Evolutionary conservation across 1,140 invertebrate species (phyloP).

Genomic region (Spodoptera frugiperda): DNA sequence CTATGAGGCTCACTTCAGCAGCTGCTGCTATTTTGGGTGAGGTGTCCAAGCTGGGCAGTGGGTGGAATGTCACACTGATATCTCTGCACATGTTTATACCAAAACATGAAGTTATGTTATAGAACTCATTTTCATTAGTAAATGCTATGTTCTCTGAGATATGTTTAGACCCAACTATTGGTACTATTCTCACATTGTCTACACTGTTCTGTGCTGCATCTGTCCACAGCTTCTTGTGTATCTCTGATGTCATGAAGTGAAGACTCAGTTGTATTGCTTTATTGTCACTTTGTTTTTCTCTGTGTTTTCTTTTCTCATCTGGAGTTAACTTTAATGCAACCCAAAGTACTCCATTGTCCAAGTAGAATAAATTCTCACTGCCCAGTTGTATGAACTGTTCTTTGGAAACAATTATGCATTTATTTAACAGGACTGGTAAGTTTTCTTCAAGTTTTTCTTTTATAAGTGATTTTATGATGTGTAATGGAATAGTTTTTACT

Average conservation of each 20-base stretch:
- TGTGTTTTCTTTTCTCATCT: slow-evolving; percentile 63
- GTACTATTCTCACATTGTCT: slow-evolving; percentile 72
- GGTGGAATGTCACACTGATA: slow-evolving; percentile 69
- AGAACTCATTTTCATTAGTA: slow-evolving; percentile 72
- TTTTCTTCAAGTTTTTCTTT: slow-evolving; percentile 65
- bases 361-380: slow-evolving; percentile 78
- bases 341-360: slow-evolving; percentile 79
- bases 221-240: slow-evolving; percentile 74
- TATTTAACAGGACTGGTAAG: slow-evolving; percentile 65
- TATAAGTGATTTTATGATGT: slow-evolving; percentile 59
- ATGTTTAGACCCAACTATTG: slow-evolving; percentile 72
- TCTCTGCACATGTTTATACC: slow-evolving; percentile 59
- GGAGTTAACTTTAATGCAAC: slow-evolving; percentile 68
- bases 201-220: slow-evolving; percentile 48
- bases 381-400: slow-evolving; percentile 72
- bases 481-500: slow-evolving; percentile 65
- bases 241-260: slow-evolving; percentile 72
- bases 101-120: slow-evolving; percentile 70
- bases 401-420: slow-evolving; percentile 76
- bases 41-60: slow-evolving; percentile 70
- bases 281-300: slow-evolving; percentile 56
- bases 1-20: slow-evolving; percentile 74
- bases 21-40: slow-evolving; percentile 75
- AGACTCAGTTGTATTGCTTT: slow-evolving; percentile 66
- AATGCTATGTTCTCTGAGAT: slow-evolving; percentile 63